These are phyloP conservation scores for Alectura lathami DNA, from an alignment of 2,113 vertebrate genomes.

Conservation along the genomic window DNA sequence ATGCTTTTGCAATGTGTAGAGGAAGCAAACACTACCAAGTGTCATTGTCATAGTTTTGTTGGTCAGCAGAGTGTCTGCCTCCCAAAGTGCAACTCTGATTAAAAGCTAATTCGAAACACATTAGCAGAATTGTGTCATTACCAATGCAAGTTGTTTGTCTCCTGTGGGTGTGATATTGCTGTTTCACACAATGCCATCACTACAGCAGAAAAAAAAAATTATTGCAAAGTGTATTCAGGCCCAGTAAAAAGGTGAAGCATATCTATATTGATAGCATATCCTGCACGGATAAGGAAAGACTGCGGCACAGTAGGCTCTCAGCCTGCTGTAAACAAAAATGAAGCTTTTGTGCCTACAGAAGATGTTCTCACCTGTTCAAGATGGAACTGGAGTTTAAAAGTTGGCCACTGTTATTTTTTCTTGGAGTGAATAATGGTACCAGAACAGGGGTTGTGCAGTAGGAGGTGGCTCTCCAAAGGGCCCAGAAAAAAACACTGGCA, in stretches of 20 bases:
- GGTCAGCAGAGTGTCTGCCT: not conserved
- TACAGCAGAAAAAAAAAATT: not conserved
- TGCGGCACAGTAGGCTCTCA: not conserved
- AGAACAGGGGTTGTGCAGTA: not conserved
- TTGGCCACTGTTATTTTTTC: not conserved
- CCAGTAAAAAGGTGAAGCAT: not conserved
- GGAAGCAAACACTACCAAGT: not conserved
- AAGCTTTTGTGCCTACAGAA: not conserved
- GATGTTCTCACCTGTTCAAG: not conserved
- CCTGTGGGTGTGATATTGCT: not conserved
- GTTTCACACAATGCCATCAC: not conserved
- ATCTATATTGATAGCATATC: not conserved
- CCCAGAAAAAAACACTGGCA: not conserved
- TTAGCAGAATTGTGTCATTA: not conserved
- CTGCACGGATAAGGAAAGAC: not conserved
- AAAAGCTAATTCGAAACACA: not conserved
- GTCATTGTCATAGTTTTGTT: not conserved
- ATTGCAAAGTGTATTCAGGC: not conserved
- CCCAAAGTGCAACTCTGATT: not conserved
- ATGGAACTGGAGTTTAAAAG: not conserved
- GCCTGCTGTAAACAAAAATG: not conserved
- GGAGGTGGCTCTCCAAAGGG: not conserved
- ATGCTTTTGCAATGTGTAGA: not conserved
- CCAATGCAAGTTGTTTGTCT: rapidly evolving
- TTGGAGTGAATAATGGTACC: not conserved